phyloP scores from a whole-genome alignment of 2,797 vertebrate species.

The Coreius guichenoti region DNA sequence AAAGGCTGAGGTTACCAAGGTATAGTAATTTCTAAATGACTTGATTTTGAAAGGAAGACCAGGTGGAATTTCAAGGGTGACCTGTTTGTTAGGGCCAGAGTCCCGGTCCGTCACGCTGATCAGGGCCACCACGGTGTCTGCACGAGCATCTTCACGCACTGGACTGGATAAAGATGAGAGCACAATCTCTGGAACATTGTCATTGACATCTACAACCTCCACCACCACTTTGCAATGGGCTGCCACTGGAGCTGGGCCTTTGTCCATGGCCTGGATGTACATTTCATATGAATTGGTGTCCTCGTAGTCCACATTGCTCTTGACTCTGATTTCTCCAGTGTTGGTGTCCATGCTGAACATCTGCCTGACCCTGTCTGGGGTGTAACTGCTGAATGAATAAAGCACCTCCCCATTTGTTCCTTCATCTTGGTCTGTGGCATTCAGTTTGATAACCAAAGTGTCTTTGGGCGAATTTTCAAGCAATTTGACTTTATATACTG shows the following conservation, averaged over 20 bases:
- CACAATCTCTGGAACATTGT: constrained; percentile 93
- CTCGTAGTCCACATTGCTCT: constrained; percentile 91
- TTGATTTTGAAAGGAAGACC: constrained; percentile 93
- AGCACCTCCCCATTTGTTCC: constrained; percentile 91
- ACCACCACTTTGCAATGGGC: constrained; percentile 96
- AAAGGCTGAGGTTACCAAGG: constrained; percentile 90
- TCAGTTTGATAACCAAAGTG: constrained; percentile 90
- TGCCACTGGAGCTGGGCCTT: constrained; percentile 89
- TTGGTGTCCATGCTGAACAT: constrained; percentile 91
- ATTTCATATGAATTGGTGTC: constrained; percentile 94
- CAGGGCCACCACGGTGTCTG: constrained; percentile 92
- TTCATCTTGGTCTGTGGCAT: constrained; percentile 92
- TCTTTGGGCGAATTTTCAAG: constrained; percentile 88
- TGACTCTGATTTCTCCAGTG: constrained; percentile 91
- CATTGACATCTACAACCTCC: constrained; percentile 93
- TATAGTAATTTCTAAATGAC: constrained; percentile 97
- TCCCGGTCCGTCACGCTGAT: constrained; percentile 95
- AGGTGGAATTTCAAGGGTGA: constrained; percentile 87
- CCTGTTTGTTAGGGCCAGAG: constrained; percentile 90
- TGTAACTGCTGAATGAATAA: constrained; percentile 95
- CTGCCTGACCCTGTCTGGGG: constrained; percentile 90
- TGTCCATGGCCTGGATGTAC: constrained; percentile 95
- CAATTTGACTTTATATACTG: constrained; percentile 90
- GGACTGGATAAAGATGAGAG: constrained; percentile 92
- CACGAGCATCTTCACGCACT: constrained; percentile 89